Evolutionary conservation across 2,113 vertebrate genomes (phyloP), one percentile per base, ranked within the genome.

Genomic region (Gavialis gangeticus): DNA sequence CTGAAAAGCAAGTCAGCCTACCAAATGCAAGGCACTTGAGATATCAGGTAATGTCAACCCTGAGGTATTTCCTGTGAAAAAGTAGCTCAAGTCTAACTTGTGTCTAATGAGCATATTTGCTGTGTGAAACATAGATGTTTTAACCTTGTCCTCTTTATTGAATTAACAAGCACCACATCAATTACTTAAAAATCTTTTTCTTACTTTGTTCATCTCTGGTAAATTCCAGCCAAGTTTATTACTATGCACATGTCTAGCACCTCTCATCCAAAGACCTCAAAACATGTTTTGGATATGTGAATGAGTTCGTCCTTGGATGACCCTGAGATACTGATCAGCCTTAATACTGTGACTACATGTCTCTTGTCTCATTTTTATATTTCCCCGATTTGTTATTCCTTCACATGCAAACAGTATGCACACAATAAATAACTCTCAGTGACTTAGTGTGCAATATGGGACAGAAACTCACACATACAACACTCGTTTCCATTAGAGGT

Each of bases 241-340:
- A 46, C 15, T 83, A 1, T 34, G 27, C 4, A 46, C 46, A 46
- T 46, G 46, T 82, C 17, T 37, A 78, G 75, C 37, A 2, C 64
- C 28, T 3, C 78, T 12, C 46, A 82, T 91, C 75, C 25, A 80
- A 85, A 13, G 12, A 71, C 54, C 9, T 89, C 69, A 78, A 82
- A 27, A 5, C 46, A 46, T 46, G 46, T 2, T 85, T 27, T 76
- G 10, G 84, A 66, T 77, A 85, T 85, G 80, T 1, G 84, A 67
- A 92, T 22, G 82, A 76, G 84, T 57, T 63, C 46, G 22, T 13
- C 78, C 14, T 69, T 13, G 13, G 30, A 4, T 16, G 8, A 66
- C 12, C 5, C 12, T 0, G 0, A 76, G 18, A 14, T 55, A 19
- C 18, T 75, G 18, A 46, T 10, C 27, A 84, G 27, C 84, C 84